Evolutionary conservation across 2,113 vertebrate species (phyloP), one percentile per base, ranked within the genome.

Genomic region (Seriola rivoliana): DNA sequence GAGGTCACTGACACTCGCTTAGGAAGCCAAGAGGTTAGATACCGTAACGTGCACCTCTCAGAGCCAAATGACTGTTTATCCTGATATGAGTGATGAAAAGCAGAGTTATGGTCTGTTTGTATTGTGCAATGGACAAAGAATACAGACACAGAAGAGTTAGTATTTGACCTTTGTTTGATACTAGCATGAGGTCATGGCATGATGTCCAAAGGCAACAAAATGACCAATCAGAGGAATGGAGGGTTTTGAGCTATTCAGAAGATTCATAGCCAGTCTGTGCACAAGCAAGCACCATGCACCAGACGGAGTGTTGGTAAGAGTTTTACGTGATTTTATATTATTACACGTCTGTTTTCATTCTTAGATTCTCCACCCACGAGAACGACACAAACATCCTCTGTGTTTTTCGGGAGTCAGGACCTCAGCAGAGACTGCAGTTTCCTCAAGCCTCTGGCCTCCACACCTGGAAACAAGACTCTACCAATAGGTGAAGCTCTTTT

Each of bases 391-490:
- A 93, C 95, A 71, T 95, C 97, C 88, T 92, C 96, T 55, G 96
- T 95, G 66, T 96, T 97, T 91, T 97, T 96, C 74, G 96, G 96
- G 81, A 92, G 94, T 86, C 97, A 96, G 90, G 97, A 99, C 78
- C 88, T 95, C 14, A 88, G 95, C 60, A 89, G 95, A 73, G 97
- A 96, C 86, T 96, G 95, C 90, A 96, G 93, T 65, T 62, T 97
- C 91, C 95, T 97, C 91, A 99, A 97, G 92, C 98, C 97, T 74
- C 91, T 97, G 89, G 94, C 95, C 75, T 93, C 97, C 54, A 96
- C 97, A 80, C 94, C 95, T 1, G 94, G 95, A 85, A 96, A 95
- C 93, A 99, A 98, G 94, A 93, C 96, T 5, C 96, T 96, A 87
- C 92, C 96, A 71, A 92, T 98, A 96, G 97, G 98, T 99, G 92